A percentile compares a stretch with the other conserved stretches of the same genome.
These are phyloP conservation scores for Leptopilina syphax DNA, from an alignment of 2,888 invertebrate species.

Conservation along the genomic window DNA sequence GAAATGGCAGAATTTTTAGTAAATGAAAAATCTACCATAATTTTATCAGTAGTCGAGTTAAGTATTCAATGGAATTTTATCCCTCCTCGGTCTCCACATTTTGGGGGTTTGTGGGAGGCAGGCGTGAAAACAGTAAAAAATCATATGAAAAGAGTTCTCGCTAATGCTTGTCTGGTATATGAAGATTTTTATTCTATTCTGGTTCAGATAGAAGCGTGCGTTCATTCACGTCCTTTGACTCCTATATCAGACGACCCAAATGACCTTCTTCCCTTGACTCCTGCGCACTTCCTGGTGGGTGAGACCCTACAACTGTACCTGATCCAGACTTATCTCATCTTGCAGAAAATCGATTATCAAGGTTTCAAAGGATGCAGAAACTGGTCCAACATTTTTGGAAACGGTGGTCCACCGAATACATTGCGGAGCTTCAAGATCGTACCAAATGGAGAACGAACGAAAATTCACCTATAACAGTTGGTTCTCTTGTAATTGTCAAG, in stretches of 20 bases:
- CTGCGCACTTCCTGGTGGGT: conserved; percentile 65
- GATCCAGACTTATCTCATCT: conserved; percentile 57
- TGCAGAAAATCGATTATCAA: conserved; percentile 48
- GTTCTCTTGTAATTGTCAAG: conserved; percentile 45
- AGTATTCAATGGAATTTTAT: no score
- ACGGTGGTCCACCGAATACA: conserved; percentile 59
- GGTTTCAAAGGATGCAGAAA: conserved; percentile 58
- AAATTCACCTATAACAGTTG: not conserved
- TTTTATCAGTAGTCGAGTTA: no score
- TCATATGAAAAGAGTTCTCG: no score
- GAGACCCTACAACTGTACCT: conserved; percentile 56
- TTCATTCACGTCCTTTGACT: conserved; percentile 48
- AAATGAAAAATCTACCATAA: no score
- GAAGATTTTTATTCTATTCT: no score
- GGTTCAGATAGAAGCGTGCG: no score
- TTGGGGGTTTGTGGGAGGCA: no score
- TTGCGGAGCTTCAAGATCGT: conserved; percentile 56
- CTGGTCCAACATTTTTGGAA: conserved; percentile 57
- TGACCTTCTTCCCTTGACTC: conserved; percentile 47
- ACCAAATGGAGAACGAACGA: conserved; percentile 53
- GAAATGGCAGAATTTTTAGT: no score
- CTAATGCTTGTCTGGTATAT: no score
- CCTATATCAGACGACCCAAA: conserved; percentile 58
- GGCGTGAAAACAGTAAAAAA: no score
- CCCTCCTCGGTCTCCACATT: no score